A percentile compares a stretch with the other conserved stretches of the same genome.
phyloP scores from a whole-genome alignment of 2,113 vertebrate genomes.

The Tauraco erythrolophus region DNA sequence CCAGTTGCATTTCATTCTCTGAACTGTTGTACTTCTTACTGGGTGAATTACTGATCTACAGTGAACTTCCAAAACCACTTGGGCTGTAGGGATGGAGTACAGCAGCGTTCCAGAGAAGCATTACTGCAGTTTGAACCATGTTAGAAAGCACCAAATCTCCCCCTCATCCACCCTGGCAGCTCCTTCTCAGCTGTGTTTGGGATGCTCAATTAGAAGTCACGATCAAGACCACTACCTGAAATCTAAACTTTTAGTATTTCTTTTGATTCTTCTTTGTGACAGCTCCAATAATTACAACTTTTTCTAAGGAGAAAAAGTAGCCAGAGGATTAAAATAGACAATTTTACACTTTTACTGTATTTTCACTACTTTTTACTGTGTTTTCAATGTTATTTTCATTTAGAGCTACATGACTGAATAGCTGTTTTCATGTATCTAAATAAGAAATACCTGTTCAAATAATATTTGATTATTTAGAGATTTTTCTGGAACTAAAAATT shows the following conservation, averaged over 20 bases:
- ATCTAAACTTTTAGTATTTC: background rate
- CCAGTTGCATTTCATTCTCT: background rate
- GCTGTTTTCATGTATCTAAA: background rate
- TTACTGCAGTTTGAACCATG: background rate
- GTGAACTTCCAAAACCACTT: background rate
- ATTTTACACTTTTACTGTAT: background rate
- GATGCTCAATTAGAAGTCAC: background rate
- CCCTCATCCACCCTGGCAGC: background rate
- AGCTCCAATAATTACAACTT: background rate
- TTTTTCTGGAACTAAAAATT: background rate
- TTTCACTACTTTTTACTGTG: background rate
- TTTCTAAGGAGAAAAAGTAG: background rate
- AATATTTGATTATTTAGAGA: background rate
- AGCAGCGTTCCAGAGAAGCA: rapidly evolving
- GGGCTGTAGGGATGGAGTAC: background rate
- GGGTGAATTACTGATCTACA: background rate
- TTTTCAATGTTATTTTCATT: background rate
- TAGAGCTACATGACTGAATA: background rate
- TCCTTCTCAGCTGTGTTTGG: background rate
- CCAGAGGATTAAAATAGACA: background rate
- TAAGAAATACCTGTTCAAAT: background rate
- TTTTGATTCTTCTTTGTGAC: background rate
- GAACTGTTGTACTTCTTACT: background rate
- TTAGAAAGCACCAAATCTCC: background rate
- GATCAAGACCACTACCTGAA: background rate